Percentiles rank a stretch among this genome's conserved stretches.
These are phyloP conservation scores for Erinaceus europaeus DNA, from an alignment of 2,113 vertebrate species.

Conservation along the genomic window DNA sequence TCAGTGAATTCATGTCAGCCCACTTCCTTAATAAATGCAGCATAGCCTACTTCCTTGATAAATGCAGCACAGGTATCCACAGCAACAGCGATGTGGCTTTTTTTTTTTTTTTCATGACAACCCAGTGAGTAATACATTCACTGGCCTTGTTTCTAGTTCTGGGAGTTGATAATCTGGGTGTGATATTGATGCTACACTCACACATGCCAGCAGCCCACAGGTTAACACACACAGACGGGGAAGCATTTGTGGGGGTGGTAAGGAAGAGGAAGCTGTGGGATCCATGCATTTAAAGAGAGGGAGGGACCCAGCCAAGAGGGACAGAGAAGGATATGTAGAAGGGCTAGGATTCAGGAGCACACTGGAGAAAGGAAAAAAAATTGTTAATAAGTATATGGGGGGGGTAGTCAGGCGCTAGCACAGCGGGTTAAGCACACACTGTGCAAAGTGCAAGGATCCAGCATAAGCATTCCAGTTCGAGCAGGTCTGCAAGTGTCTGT, in stretches of 20 bases:
- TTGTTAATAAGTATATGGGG: too few species aligned
- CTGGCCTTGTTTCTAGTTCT: neutral
- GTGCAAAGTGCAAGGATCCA: too few species aligned
- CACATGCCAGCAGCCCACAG: neutral
- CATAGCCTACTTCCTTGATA: too few species aligned
- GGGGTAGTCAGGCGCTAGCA: too few species aligned
- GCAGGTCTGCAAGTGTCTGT: too few species aligned
- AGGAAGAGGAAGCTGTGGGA: neutral
- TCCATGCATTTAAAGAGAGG: neutral
- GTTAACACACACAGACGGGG: neutral
- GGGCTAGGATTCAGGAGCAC: neutral
- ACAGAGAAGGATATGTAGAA: neutral
- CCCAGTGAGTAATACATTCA: neutral
- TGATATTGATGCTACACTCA: neutral
- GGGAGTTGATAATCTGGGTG: neutral
- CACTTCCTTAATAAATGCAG: slow-evolving; percentile 1
- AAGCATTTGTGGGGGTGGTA: neutral
- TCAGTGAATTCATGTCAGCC: neutral
- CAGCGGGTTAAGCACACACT: too few species aligned
- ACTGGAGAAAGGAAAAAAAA: too few species aligned
- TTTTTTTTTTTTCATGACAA: neutral
- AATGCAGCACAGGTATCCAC: neutral
- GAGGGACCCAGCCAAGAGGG: neutral
- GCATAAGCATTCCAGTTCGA: too few species aligned
- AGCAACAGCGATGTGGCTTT: neutral